Base-by-base conservation (phyloP, 1,140 invertebrate genomes). In the Drosophila oshimai region DNA sequence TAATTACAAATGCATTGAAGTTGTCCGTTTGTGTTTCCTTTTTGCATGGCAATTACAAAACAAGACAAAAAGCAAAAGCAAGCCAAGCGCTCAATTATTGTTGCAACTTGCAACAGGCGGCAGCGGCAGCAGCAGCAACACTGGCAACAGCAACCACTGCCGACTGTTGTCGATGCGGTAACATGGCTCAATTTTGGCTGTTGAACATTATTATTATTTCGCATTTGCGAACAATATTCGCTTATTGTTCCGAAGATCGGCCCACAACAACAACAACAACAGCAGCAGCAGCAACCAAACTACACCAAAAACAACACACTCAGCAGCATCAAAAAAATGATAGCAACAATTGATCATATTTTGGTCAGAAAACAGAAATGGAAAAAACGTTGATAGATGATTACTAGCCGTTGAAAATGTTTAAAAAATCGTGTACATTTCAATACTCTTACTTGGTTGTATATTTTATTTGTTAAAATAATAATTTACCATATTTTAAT, bases 131-230 rank as follows among this genome's bases (percentile, higher is more conserved):
- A 26, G 12, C 17, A 15, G 13, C 13, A n/a, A 37, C 18, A 13
- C 3, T 7, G 26, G 47, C 58, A 70, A 29, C 29, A 24, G 39
- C 55, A 28, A 33, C 34, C 12, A 29, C 36, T 22, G 20, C 18
- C 22, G 53, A 36, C 54, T 53, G 28, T 53, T 68, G 46, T 62
- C 80, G 75, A 86, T 86, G 81, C 80, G 80, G 80, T 86, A 86
- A 86, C 81, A 68, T 75, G 80, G 60, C 72, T 76, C 80, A 87
- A 76, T 86, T 86, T 86, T 50, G 67, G 61, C 45, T 86, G 57
- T 51, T 71, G 62, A 81, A 86, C 81, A 86, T 87, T 80, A 87
- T 80, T 80, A 80, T 86, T 86, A 86, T 80, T 84, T 86, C 71
- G 75, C 58, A 70, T 75, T 80, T 80, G 55, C 67, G 72, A 70